Base-by-base conservation (phyloP, 2,113 vertebrate genomes). In the Solenodon paradoxus region DNA sequence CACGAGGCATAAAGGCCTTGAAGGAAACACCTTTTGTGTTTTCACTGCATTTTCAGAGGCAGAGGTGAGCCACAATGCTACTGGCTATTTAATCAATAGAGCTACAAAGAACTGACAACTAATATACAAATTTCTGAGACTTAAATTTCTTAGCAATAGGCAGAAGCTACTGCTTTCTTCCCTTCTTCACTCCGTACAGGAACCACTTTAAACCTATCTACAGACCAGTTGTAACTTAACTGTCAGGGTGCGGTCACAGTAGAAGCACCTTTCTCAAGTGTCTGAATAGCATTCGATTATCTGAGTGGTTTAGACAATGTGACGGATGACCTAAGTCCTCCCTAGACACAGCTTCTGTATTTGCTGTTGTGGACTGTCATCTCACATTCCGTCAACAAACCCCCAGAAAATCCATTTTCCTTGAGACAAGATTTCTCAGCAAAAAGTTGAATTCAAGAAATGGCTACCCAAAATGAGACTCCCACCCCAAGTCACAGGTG, bases 341-440 rank as follows among this genome's bases (percentile, higher is more conserved):
- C 9, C 75, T 85, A 88, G 68, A 96, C 85, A 95, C 51, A 89
- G 0, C 87, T 95, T 94, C 90, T 95, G 69, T 4, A 92, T 80
- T 97, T 82, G 66, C 88, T 96, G 87, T 66, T 96, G 59, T 81
- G 95, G 64, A 95, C 92, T 96, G 47, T 83, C 72, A 92, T 38
- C 94, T 89, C 66, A 24, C 86, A 95, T 94, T 97, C 88, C 88
- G 80, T 86, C 74, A 95, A 94, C 49, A 93, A 97, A 94, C 19
- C 91, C 94, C 75, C 92, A 92, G 77, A 97, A 97, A 97, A 91
- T 84, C 85, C 78, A 26, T 93, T 97, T 91, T 96, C 95, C 96
- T 55, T 97, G 94, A 98, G 94, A 94, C 94, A 91, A 96, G 81
- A 88, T 98, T 97, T 84, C 88, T 97, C 96, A 92, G 96, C 94